phyloP scores from a whole-genome alignment of 2,113 vertebrate species.

The Hippolais icterina region DNA sequence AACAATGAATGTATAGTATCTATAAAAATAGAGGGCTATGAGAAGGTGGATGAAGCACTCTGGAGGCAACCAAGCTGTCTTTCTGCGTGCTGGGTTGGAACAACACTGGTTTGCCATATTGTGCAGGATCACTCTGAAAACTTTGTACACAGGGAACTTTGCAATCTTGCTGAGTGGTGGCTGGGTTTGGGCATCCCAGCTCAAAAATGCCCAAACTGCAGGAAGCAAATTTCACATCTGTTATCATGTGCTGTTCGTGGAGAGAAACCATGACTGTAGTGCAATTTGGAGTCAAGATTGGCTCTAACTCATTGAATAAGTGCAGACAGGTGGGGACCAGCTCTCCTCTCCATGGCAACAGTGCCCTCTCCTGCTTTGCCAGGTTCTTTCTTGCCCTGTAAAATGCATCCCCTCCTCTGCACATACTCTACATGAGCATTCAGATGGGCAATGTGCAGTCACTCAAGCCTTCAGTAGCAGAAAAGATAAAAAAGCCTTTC shows the following conservation, averaged over 20 bases:
- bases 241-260: not conserved
- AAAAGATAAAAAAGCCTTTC: not conserved
- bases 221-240: not conserved
- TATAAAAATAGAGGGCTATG: not conserved
- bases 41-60: not conserved
- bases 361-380: not conserved
- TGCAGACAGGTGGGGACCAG: rapidly evolving
- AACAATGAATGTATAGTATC: not conserved
- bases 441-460: not conserved
- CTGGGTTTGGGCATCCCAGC: too few relatives aligned
- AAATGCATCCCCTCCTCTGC: not conserved
- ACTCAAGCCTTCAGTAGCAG: not conserved
- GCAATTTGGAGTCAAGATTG: not conserved
- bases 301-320: not conserved
- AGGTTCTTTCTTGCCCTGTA: rapidly evolving
- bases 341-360: not conserved
- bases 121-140: not conserved
- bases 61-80: not conserved
- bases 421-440: not conserved
- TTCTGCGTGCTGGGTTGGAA: not conserved
- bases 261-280: rapidly evolving
- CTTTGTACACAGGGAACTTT: not conserved
- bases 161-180: rapidly evolving
- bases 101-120: not conserved
- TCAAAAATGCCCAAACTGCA: not conserved